Base-by-base conservation (phyloP, 2,888 invertebrate species). In the Gastrophysa polygoni region DNA sequence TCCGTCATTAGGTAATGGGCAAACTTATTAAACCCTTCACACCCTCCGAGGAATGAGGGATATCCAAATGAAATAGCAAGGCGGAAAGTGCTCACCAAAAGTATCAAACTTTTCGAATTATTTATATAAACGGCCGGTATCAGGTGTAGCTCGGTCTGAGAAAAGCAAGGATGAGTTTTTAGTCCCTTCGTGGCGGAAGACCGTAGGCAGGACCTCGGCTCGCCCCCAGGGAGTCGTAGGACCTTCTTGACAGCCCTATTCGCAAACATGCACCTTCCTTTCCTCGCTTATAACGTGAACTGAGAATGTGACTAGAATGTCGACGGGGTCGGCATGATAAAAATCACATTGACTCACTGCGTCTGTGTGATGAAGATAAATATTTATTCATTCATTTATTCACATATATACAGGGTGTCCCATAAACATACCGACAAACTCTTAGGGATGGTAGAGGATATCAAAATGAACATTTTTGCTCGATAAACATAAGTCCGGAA, bases 211-310 rank as follows among this genome's bases (percentile, higher is more conserved):
- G 73, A 73, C 73, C 75, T 73, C 70, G 57, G 21, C 17, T 59
- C 44, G 61, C 66, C 76, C 72, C 79, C 47, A 52, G 78, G 75
- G 79, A 77, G 74, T 75, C 76, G 75, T 79, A 78, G 71, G 74
- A 73, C 72, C 77, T 74, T 73, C 78, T 74, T 78, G 79, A 77
- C 79, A 78, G 73, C 77, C 76, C 74, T 72, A 77, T 79, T 78
- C 77, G 77, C 78, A 78, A 78, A 78, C 78, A 78, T 75, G 73
- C 77, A 72, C 75, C 75, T 77, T 75, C 74, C 76, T 78, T 76
- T 77, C 75, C 70, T 68, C 76, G 73, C 73, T 71, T 72, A 62
- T 67, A 63, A 57, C 68, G 57, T 24, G 24, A 67, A 62, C 68
- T 74, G 70, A 75, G 75, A 76, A 76, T 76, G 77, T 75, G 76